A percentile compares a stretch with the other conserved stretches of the same genome.
phyloP scores from a whole-genome alignment of 2,797 vertebrate genomes.

The Uromys caudimaculatus region DNA sequence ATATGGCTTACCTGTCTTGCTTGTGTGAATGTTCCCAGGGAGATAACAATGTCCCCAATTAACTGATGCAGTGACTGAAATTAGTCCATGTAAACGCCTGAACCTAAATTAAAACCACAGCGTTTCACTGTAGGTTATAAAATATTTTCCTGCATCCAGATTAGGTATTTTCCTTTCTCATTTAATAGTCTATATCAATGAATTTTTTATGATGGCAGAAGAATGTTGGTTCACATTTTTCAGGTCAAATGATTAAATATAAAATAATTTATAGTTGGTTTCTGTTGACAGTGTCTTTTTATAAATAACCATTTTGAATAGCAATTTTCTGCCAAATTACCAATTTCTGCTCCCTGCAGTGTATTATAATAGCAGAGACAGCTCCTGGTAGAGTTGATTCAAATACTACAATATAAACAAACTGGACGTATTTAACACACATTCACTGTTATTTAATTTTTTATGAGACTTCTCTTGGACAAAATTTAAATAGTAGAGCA shows the following conservation, averaged over 20 bases:
- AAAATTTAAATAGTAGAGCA: conserved; percentile 14
- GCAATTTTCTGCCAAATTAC: conserved; percentile 39
- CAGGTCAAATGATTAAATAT: conserved; percentile 62
- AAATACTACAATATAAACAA: background rate
- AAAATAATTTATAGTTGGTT: conserved; percentile 37
- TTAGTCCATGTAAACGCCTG: background rate
- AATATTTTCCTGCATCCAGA: background rate
- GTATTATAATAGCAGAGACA: background rate
- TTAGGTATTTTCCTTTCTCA: background rate
- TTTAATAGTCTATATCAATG: conserved; percentile 9
- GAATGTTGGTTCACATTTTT: conserved; percentile 40
- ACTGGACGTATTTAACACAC: background rate
- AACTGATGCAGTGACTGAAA: background rate
- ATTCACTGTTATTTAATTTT: background rate
- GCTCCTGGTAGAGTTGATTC: background rate
- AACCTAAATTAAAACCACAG: background rate
- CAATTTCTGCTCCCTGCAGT: background rate
- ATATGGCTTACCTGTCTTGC: background rate
- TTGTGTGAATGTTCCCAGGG: background rate
- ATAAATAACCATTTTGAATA: conserved; percentile 53
- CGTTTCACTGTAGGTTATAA: background rate
- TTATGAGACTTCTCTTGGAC: background rate
- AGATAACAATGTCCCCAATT: background rate
- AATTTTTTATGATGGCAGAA: conserved; percentile 15
- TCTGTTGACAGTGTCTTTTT: background rate